Conservation (phyloP, 2,888 invertebrate species). For the Dryocosmus kuriphilus region DNA sequence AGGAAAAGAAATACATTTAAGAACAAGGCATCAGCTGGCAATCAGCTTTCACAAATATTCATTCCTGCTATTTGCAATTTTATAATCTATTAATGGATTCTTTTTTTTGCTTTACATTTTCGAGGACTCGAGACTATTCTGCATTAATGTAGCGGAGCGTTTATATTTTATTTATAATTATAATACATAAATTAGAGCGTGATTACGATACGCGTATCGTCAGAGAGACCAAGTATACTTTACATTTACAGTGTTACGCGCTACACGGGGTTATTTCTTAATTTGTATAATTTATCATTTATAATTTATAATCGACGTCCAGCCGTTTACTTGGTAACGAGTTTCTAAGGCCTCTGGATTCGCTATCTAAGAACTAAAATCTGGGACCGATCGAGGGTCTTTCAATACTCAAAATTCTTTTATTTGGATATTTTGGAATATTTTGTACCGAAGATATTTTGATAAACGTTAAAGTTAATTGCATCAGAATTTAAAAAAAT, state of each 20-base stretch:
- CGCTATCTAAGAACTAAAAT: slow-evolving; percentile 3
- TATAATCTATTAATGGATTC: not conserved
- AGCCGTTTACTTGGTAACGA: slow-evolving; percentile 36
- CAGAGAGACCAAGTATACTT: slow-evolving; percentile 16
- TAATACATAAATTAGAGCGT: slow-evolving; percentile 35
- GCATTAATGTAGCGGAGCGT: slow-evolving; percentile 33
- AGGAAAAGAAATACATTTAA: slow-evolving; percentile 20
- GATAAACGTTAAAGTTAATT: not conserved
- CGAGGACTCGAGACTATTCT: slow-evolving; percentile 27
- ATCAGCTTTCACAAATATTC: not conserved
- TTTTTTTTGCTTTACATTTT: slow-evolving; percentile 3
- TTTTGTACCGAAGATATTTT: slow-evolving; percentile 6
- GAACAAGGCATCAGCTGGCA: slow-evolving; percentile 12
- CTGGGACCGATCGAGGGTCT: not conserved
- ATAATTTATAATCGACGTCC: slow-evolving; percentile 27
- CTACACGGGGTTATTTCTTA: slow-evolving; percentile 36
- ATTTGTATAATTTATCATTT: not conserved
- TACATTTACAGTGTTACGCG: not conserved
- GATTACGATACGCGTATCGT: slow-evolving; percentile 26
- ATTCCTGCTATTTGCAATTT: slow-evolving; percentile 1
- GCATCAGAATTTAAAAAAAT: not conserved
- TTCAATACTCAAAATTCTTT: slow-evolving; percentile 9
- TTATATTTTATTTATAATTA: slow-evolving; percentile 10
- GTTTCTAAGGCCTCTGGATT: slow-evolving; percentile 37
- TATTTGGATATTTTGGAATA: slow-evolving; percentile 1